Conservation (phyloP, 2,113 vertebrate species). For the Microtus richardsoni region DNA sequence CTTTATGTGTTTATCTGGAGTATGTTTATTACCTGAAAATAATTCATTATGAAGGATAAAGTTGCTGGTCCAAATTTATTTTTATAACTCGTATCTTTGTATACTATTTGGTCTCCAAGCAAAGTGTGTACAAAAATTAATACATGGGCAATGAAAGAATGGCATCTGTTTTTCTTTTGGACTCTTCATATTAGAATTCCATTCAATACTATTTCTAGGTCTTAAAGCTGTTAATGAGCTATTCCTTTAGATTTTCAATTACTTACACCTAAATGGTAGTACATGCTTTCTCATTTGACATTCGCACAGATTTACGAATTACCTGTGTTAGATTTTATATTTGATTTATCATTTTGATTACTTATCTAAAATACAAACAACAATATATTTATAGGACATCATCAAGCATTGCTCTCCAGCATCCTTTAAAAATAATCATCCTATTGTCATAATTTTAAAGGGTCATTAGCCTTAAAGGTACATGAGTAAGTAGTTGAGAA, state of each 20-base stretch:
- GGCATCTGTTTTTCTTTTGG: not conserved
- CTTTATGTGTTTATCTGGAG: not conserved
- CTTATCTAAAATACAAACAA: not conserved
- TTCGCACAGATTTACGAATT: not conserved
- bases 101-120: not conserved
- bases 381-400: not conserved
- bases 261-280: not conserved
- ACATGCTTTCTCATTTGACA: not conserved
- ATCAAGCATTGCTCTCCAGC: not conserved
- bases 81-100: not conserved
- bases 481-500: not conserved
- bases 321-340: not conserved
- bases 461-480: not conserved
- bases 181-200: not conserved
- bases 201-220: not conserved
- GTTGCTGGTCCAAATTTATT: not conserved
- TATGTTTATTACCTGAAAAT: slow-evolving; percentile 14
- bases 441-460: not conserved
- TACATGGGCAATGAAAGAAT: not conserved
- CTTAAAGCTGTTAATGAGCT: not conserved
- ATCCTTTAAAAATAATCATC: not conserved
- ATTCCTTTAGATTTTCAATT: slow-evolving; percentile 18
- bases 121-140: not conserved
- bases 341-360: slow-evolving; percentile 1
- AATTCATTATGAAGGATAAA: slow-evolving; percentile 17